Conservation (phyloP, 2,888 invertebrate genomes). For the Hirtodrosophila histrioides region DNA sequence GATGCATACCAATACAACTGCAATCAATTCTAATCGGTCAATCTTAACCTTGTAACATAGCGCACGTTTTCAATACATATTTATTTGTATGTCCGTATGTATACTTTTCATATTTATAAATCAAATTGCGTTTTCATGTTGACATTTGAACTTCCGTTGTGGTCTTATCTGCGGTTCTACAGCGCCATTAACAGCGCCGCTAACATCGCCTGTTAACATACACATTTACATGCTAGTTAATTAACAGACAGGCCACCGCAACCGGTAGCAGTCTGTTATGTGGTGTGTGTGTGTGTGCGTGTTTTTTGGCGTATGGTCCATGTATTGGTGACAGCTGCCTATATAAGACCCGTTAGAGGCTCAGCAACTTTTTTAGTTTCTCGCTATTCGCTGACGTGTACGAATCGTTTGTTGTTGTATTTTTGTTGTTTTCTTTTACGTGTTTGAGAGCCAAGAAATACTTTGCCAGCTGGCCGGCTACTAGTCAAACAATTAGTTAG, state of each 20-base stretch:
- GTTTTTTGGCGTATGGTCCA: neutral
- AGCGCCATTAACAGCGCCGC: constrained; percentile 18
- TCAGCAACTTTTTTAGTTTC: constrained; percentile 60
- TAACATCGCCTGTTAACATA: constrained; percentile 21
- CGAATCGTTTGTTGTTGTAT: constrained; percentile 22
- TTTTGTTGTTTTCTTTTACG: constrained; percentile 8
- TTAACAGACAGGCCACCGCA: constrained; percentile 9
- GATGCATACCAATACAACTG: constrained; percentile 1
- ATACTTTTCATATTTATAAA: constrained; percentile 4
- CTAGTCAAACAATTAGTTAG: neutral
- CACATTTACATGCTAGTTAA: neutral
- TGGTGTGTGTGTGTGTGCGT: neutral
- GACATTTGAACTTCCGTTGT: constrained; percentile 57
- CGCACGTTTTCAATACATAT: constrained; percentile 23
- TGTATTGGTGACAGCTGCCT: constrained; percentile 16
- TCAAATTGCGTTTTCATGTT: constrained; percentile 49
- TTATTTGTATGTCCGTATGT: neutral
- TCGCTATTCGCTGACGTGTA: constrained; percentile 48
- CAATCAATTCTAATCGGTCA: constrained; percentile 25
- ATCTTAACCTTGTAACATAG: constrained; percentile 40
- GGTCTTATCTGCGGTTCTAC: constrained; percentile 12
- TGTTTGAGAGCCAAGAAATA: neutral
- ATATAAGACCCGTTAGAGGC: constrained; percentile 54
- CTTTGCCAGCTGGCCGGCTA: constrained; percentile 25
- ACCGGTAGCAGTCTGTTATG: constrained; percentile 10